Evolutionary conservation across 2,888 invertebrate species (phyloP), one percentile per base, ranked within the genome.

Genomic region (Rhagium mordax): DNA sequence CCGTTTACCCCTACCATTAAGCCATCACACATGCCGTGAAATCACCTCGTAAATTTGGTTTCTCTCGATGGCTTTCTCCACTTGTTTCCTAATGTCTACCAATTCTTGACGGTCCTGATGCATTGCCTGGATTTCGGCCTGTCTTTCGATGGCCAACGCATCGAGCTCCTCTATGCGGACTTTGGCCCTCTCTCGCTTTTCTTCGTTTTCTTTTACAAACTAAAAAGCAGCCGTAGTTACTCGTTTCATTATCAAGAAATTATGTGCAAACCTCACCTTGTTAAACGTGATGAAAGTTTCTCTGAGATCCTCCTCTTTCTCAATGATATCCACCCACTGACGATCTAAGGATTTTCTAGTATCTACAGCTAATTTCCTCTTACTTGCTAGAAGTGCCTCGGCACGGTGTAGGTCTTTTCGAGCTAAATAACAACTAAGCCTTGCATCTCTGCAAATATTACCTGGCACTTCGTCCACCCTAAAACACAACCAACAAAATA

Each of bases 181-280:
- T n/a, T n/a, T n/a, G 0, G 77, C 76, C 21, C 77, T 49, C 8
- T 76, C 69, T 61, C 72, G 72, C 71, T 80, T 80, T 29, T 78
- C 77, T 8, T 70, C 55, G 49, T 79, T 80, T 74, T 79, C 79
- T 57, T 70, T 73, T 2, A 80, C 70, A 73, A 80, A 80, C 80
- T 80, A 48, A 47, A 72, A 60, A 33, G 13, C 8, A 8, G 1
- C 18, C 1, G 10, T 18, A 51, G 16, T 5, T 53, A 24, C 24
- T 24, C 6, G 24, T 4, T 24, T n/a, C n/a, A 24, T 24, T 24
- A 4, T 24, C 6, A 24, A 24, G 6, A 10, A 20, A 13, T 18
- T 10, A 8, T 15, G n/a, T n/a, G n/a, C n/a, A 48, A 41, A 61
- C 6, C 21, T 24, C 69, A 79, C 80, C 61, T 74, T 53, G 53